Evolutionary conservation across 2,797 vertebrate species (phyloP).

Genomic region (Crypturellus tataupa): DNA sequence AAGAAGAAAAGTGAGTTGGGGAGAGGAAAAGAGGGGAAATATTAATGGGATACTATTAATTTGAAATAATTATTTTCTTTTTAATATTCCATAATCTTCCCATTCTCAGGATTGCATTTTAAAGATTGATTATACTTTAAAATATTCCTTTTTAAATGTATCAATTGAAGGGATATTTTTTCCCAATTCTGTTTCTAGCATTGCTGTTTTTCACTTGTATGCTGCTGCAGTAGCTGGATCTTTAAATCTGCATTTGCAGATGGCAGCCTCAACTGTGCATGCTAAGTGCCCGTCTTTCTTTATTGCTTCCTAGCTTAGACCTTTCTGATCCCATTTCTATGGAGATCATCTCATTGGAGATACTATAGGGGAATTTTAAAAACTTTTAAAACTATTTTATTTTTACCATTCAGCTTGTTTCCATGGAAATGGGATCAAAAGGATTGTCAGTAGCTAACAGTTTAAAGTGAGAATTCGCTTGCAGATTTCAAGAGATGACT

Average conservation of each 20-base stretch:
- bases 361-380: neutral
- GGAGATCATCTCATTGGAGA: neutral
- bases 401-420: slow-evolving; percentile 11
- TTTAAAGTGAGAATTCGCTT: neutral
- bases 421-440: slow-evolving; percentile 21
- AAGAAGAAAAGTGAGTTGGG: neutral
- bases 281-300: neutral
- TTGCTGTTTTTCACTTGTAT: neutral
- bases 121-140: neutral
- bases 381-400: neutral
- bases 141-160: neutral
- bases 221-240: neutral
- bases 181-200: accelerated
- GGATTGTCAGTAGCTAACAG: neutral
- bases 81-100: neutral
- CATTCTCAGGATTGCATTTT: neutral
- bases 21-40: neutral
- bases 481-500: neutral
- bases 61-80: neutral
- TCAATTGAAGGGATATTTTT: neutral
- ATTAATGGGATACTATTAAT: neutral
- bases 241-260: neutral
- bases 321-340: slow-evolving; percentile 18
- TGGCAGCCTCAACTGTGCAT: neutral
- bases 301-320: neutral